Evolutionary conservation across 2,113 vertebrate species (phyloP).

Genomic region (Aphyosemion australe): DNA sequence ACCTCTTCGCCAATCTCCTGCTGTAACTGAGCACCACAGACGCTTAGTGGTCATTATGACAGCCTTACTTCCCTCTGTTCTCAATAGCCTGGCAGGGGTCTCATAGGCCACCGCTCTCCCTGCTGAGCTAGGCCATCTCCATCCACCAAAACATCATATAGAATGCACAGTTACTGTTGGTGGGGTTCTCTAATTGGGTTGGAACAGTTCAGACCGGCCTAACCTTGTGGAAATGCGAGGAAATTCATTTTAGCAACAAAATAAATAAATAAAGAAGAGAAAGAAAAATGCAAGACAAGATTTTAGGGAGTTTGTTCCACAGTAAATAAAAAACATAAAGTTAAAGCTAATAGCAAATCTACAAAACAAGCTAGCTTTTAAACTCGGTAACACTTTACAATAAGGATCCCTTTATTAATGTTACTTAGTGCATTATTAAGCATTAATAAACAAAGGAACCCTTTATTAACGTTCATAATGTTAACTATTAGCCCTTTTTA

Average conservation of each 20-base stretch:
- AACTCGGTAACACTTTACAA: no score
- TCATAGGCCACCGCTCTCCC: constrained; percentile 45
- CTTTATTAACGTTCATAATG: no score
- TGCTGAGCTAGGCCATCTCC: constrained; percentile 55
- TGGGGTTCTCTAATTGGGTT: constrained; percentile 62
- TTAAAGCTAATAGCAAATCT: no score
- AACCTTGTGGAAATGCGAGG: neutral
- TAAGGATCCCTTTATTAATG: no score
- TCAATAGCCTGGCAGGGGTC: constrained; percentile 66
- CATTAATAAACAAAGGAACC: no score
- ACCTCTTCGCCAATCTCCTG: constrained; percentile 66
- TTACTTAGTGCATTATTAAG: no score
- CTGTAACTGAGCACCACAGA: constrained; percentile 72
- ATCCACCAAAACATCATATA: constrained; percentile 45
- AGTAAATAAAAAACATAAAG: no score
- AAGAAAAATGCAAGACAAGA: no score
- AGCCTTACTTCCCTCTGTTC: constrained; percentile 53
- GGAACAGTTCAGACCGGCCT: constrained; percentile 29
- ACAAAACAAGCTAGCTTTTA: no score
- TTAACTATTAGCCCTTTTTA: no score
- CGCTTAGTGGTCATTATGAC: constrained; percentile 78
- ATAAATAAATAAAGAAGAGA: no score
- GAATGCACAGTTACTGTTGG: constrained; percentile 36
- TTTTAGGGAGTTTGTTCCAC: neutral
- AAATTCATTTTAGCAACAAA: neutral